Evolutionary conservation across 2,888 invertebrate species (phyloP), one percentile per base, ranked within the genome.

Genomic region (Tigriopus californicus): DNA sequence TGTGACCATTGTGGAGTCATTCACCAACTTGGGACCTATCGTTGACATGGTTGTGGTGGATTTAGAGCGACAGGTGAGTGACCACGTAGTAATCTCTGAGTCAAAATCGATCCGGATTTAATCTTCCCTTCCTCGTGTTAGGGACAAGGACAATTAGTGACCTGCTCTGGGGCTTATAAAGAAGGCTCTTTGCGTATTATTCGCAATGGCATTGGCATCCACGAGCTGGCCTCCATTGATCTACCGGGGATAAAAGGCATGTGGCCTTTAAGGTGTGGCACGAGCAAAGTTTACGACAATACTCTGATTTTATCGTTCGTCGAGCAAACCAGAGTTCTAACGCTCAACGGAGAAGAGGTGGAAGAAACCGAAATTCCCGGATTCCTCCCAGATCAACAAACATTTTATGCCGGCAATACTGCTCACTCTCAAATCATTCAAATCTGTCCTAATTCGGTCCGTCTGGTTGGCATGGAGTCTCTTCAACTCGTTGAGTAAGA

Each of bases 31-130:
- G 48, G 97, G 94, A 3, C 97, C 98, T 0, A 95, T 99, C 65
- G 80, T 94, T 22, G 97, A 97, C 71, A 94, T 97, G 86, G 89
- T 91, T 64, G 89, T 97, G 1, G 95, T 95, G 1, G 95, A 97
- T 73, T 76, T 95, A 63, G 95, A 97, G 72, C 75, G 89, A 15
- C 33, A 44, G 10, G 33, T 33, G 8, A 33, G 33, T 33, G 33
- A 3, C 33, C 4, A n/a, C n/a, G n/a, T n/a, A n/a, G n/a, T n/a
- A n/a, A n/a, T n/a, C n/a, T n/a, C n/a, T n/a, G n/a, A n/a, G n/a
- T n/a, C n/a, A n/a, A n/a, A n/a, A n/a, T n/a, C n/a, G n/a, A n/a
- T n/a, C n/a, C n/a, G n/a, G n/a, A n/a, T n/a, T n/a, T n/a, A n/a
- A n/a, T n/a, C n/a, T n/a, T n/a, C n/a, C n/a, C n/a, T n/a, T n/a